Evolutionary conservation across 2,888 invertebrate species (phyloP).

Genomic region (Heliconius charithonia): DNA sequence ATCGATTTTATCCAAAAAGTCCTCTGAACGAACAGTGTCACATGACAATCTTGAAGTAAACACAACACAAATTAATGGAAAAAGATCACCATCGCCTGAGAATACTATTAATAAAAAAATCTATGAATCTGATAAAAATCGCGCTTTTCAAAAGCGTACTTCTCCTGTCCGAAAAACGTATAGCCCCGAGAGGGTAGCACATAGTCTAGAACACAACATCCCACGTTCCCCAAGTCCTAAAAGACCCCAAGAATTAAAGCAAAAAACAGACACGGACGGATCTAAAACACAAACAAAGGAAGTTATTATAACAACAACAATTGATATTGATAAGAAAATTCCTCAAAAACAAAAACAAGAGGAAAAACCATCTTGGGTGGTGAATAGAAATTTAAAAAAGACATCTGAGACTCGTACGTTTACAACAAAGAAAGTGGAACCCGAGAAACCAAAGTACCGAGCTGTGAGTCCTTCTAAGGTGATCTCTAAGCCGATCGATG

Average conservation of each 20-base stretch:
- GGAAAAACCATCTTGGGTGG: constrained; percentile 86
- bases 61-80: constrained; percentile 61
- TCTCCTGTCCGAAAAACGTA: constrained; percentile 42
- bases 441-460: constrained; percentile 71
- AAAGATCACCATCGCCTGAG: constrained; percentile 68
- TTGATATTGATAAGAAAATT: constrained; percentile 65
- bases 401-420: constrained; percentile 70
- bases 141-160: constrained; percentile 39
- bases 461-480: constrained; percentile 71
- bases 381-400: constrained; percentile 84
- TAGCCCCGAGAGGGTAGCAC: constrained; percentile 40
- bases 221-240: constrained; percentile 65
- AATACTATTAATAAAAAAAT: constrained; percentile 55
- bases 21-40: constrained; percentile 65
- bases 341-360: constrained; percentile 70
- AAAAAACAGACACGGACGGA: constrained; percentile 54
- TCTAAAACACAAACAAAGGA: constrained; percentile 55
- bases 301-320: constrained; percentile 65
- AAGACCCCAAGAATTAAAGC: constrained; percentile 53
- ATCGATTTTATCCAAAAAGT: constrained; percentile 54
- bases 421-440: constrained; percentile 70
- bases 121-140: constrained; percentile 29
- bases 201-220: constrained; percentile 34
- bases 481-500: constrained; percentile 82
- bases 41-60: constrained; percentile 64